These are phyloP conservation scores for Hyles lineata DNA, from an alignment of 2,888 invertebrate genomes.

Conservation along the genomic window DNA sequence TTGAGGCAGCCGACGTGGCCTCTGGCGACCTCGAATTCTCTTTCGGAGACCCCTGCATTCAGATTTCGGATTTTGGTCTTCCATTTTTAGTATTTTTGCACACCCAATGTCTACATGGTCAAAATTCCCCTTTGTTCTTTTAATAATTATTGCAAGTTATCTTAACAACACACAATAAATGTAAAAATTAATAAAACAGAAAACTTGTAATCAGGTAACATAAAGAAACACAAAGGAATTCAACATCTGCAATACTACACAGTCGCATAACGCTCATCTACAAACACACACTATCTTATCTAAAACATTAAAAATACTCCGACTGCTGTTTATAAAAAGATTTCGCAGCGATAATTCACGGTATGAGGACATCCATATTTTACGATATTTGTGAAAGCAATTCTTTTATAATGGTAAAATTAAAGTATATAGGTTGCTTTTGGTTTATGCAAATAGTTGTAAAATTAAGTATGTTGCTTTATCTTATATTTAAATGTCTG, in stretches of 20 bases:
- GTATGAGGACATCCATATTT: constrained; percentile 3
- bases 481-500: not conserved
- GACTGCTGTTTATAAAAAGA: constrained; percentile 27
- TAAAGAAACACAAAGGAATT: constrained; percentile 68
- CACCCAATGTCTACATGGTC: not conserved
- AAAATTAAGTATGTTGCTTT: not conserved
- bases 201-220: constrained; percentile 35
- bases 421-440: not conserved
- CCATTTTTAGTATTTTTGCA: constrained; percentile 37
- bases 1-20: constrained; percentile 56
- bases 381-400: not conserved
- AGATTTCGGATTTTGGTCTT: constrained; percentile 43
- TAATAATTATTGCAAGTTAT: not conserved
- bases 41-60: constrained; percentile 65
- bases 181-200: constrained; percentile 11
- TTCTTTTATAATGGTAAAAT: not conserved
- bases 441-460: not conserved
- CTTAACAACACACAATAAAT: constrained; percentile 1
- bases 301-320: constrained; percentile 35
- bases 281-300: constrained; percentile 54
- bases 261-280: constrained; percentile 41
- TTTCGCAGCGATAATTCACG: not conserved
- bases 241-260: constrained; percentile 62
- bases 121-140: constrained; percentile 1
- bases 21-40: constrained; percentile 67